These are phyloP conservation scores for Lagopus leucura DNA, from an alignment of 2,113 vertebrate genomes.

Conservation along the genomic window DNA sequence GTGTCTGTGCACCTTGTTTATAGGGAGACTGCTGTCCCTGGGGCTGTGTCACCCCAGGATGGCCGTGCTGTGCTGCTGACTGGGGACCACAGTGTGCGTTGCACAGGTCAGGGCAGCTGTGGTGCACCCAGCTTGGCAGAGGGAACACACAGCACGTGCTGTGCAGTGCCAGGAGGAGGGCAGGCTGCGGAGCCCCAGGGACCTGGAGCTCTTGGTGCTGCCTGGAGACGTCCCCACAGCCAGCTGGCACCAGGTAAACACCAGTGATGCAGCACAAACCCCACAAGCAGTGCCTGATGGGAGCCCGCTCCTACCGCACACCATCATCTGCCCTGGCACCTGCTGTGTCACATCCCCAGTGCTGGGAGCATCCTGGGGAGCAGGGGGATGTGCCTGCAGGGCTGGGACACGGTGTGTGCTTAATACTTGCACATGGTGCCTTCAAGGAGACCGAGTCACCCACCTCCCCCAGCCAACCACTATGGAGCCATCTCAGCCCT, in stretches of 20 bases:
- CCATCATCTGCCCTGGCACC: neutral
- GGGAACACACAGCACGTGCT: neutral
- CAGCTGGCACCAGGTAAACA: neutral
- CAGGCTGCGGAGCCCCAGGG: neutral
- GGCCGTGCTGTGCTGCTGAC: fast-evolving
- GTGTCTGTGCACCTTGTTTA: fast-evolving
- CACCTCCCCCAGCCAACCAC: neutral
- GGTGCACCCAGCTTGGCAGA: neutral
- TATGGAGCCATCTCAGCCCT: constrained; percentile 8
- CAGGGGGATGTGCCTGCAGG: neutral
- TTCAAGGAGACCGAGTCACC: constrained; percentile 71
- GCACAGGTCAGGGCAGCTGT: neutral
- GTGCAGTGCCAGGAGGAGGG: neutral
- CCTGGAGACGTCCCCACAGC: neutral
- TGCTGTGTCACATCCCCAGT: neutral
- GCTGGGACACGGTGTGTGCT: fast-evolving
- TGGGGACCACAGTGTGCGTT: neutral
- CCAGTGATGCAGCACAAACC: neutral
- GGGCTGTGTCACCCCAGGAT: neutral
- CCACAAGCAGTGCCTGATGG: neutral
- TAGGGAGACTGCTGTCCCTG: fast-evolving
- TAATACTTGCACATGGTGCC: neutral
- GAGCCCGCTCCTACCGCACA: neutral
- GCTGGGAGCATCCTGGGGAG: neutral
- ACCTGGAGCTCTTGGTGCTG: neutral